Base-by-base conservation (phyloP, 2,113 vertebrate species). In the Cebus imitator region DNA sequence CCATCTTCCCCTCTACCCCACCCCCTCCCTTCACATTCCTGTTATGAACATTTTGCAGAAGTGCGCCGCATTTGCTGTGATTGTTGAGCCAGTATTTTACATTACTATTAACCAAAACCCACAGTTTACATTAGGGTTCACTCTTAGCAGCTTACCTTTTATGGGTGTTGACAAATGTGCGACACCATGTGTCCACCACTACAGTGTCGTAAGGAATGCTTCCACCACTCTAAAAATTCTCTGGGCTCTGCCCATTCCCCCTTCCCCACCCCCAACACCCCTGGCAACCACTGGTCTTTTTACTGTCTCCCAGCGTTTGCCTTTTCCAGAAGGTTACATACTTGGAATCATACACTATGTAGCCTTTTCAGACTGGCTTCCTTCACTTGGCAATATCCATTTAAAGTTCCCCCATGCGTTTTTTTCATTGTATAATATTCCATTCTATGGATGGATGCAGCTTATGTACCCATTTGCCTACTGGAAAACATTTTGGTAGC, bases 1-100 rank as follows among this genome's bases (percentile, higher is more conserved):
- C 64, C 66, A 0, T 1, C 50, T 32, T 8, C 0, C 32, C 5
- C 13, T 8, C 48, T 9, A 0, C 35, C 5, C 6, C 2, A 1
- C 17, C 13, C 12, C 18, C 20, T 55, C 20, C 18, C 13, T 0
- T 32, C 61, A 30, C 6, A 16, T 52, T 5, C 57, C 45, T 0
- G 0, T 25, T 2, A n/a, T 4, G 23, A 30, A 40, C 66, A 4
- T 61, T 10, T 6, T 2, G 40, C 40, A 7, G 17, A 17, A 21
- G n/a, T 8, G 17, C 9, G 45, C 23, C 8, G 2, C 1, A 1
- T 40, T 55, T n/a, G 27, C 11, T 68, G 25, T 5, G 11, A 8
- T 4, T 13, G 1, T 32, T 27, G 58, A 55, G 57, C 23, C 55
- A 32, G 17, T 40, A 32, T 16, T 18, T 30, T 27, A 27, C 32